A percentile compares a stretch with the other conserved stretches of the same genome.
Evolutionary conservation across 2,888 invertebrate genomes (phyloP).

Genomic region (Melinopterus prodromus): DNA sequence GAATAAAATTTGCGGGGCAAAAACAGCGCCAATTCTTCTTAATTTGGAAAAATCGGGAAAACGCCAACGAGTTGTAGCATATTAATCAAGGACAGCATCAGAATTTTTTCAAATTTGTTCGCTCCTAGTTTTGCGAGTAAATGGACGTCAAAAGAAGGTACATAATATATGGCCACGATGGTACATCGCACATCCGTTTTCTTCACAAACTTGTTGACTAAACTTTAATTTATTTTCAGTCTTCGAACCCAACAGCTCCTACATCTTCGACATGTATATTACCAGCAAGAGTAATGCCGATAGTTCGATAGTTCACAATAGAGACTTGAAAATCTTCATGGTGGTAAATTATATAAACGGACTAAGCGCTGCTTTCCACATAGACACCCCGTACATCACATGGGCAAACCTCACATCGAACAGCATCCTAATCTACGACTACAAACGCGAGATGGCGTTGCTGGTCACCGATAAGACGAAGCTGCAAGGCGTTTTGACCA

Average conservation of each 20-base stretch:
- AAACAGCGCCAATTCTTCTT: too few species aligned
- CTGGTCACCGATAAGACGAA: not conserved
- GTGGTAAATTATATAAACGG: not conserved
- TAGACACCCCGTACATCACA: not conserved
- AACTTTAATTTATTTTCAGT: not conserved
- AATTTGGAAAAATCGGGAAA: too few species aligned
- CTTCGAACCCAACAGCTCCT: not conserved
- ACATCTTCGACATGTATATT: not conserved
- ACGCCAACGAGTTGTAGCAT: too few species aligned
- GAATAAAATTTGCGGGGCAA: too few species aligned
- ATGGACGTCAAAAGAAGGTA: too few species aligned
- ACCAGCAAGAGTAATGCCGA: not conserved
- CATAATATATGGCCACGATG: too few species aligned
- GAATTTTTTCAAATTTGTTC: too few species aligned
- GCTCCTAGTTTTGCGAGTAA: too few species aligned
- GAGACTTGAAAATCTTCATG: not conserved
- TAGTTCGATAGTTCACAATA: not conserved
- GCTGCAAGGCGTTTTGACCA: not conserved
- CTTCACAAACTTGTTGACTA: too few species aligned
- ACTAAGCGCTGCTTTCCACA: not conserved
- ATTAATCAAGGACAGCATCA: too few species aligned
- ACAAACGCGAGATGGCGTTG: not conserved
- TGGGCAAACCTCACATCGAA: not conserved
- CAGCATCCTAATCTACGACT: not conserved
- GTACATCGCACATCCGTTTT: too few species aligned